phyloP scores from a whole-genome alignment of 1,140 invertebrate genomes.

The Aphaenogaster floridana region DNA sequence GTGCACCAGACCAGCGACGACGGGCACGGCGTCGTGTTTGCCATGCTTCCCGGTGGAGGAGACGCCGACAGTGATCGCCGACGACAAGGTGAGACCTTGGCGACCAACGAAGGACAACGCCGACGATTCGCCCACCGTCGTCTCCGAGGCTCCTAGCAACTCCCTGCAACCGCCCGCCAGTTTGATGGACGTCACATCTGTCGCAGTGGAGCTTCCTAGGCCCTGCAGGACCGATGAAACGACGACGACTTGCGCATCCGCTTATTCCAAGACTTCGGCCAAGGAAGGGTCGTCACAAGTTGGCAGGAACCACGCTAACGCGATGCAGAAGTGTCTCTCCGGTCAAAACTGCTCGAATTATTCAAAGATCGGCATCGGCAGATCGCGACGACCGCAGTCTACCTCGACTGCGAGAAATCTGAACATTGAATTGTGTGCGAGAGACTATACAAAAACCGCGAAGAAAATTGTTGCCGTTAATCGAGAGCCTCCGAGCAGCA shows the following conservation, averaged over 20 bases:
- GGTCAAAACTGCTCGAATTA: slow-evolving; percentile 68
- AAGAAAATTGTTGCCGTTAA: slow-evolving; percentile 34
- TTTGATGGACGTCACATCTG: slow-evolving; percentile 34
- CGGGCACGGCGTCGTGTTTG: slow-evolving; percentile 72
- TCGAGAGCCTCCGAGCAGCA: slow-evolving; percentile 47
- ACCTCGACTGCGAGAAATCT: slow-evolving; percentile 37
- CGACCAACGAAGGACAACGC: slow-evolving; percentile 71
- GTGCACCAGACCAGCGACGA: slow-evolving; percentile 52
- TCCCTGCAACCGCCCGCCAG: slow-evolving; percentile 24
- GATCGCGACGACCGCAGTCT: slow-evolving; percentile 58
- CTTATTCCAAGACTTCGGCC: slow-evolving; percentile 29
- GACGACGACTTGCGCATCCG: slow-evolving; percentile 10
- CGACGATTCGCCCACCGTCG: slow-evolving; percentile 38
- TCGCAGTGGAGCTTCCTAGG: slow-evolving; percentile 60
- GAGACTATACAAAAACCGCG: slow-evolving; percentile 33
- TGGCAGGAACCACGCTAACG: slow-evolving; percentile 38
- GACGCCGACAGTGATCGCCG: slow-evolving; percentile 42
- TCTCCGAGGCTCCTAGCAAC: slow-evolving; percentile 73
- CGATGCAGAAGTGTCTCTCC: slow-evolving; percentile 77
- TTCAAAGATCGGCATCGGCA: background rate
- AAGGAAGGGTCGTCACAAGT: slow-evolving; percentile 50
- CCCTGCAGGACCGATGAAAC: slow-evolving; percentile 72
- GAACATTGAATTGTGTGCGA: slow-evolving; percentile 42
- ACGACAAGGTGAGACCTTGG: slow-evolving; percentile 77
- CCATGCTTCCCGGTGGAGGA: slow-evolving; percentile 79